phyloP scores from a whole-genome alignment of 2,113 vertebrate genomes.

The Varanus komodoensis region DNA sequence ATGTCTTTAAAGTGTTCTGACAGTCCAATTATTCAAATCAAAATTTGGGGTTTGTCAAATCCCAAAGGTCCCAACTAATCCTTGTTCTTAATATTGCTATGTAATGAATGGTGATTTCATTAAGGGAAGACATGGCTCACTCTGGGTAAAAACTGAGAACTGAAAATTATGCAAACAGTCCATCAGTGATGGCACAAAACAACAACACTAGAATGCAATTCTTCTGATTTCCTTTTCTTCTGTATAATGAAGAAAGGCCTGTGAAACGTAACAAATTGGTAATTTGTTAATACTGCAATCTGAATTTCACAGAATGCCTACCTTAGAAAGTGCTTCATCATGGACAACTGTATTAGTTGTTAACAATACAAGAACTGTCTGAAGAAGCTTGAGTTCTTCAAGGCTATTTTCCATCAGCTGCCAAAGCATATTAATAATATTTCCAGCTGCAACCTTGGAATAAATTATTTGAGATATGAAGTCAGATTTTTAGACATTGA shows the following conservation, averaged over 20 bases:
- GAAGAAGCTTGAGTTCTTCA: constrained; percentile 96
- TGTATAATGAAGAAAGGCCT: background rate
- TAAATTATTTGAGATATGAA: constrained; percentile 50
- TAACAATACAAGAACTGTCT: constrained; percentile 96
- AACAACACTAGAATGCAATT: background rate
- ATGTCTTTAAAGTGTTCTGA: background rate
- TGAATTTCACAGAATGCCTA: constrained; percentile 68
- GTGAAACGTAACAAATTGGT: background rate
- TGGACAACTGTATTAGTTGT: constrained; percentile 98
- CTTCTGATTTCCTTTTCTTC: background rate
- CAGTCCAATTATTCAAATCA: background rate
- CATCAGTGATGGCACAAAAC: background rate
- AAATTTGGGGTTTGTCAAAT: background rate
- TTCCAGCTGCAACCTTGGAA: constrained; percentile 92
- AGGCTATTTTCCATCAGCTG: constrained; percentile 98
- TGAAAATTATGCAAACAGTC: background rate
- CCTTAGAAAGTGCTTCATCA: constrained; percentile 96
- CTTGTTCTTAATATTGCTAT: background rate
- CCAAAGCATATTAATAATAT: constrained; percentile 99
- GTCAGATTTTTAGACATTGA: background rate
- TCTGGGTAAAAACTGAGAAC: background rate
- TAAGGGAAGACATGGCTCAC: background rate
- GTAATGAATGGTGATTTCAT: background rate
- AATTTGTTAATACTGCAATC: background rate
- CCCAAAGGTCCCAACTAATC: background rate